Evolutionary conservation across 53 echinoderm and acorn worm species (phyloP), one percentile per base, ranked within the genome.

Genomic region (Actinopyga echinites): DNA sequence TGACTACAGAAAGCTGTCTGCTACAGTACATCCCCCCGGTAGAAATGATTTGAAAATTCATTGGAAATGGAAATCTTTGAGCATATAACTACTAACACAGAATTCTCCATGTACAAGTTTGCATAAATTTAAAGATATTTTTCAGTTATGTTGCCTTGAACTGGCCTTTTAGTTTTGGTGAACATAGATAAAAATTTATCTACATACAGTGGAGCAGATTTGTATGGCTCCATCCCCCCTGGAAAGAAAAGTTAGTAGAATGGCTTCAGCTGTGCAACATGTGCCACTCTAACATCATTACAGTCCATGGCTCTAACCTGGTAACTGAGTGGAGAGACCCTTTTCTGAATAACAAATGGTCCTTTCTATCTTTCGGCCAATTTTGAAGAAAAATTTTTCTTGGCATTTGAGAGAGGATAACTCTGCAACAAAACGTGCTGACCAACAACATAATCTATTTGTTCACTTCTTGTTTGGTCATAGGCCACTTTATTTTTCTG

Each of bases 291-390:
- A 34, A 35, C 33, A 6, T 68, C 33, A 33, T 35, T 34, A 12
- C 21, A 31, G 17, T 68, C 68, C 21, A 19, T 33, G 6, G 68
- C 32, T 68, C 32, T 68, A 34, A 68, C 33, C 21, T 36, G 33
- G 32, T 68, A 68, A 36, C 32, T 68, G 36, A 68, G 68, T 45
- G 74, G 74, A 23, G 74, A 74, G 45, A 45, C 45, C 52, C 42
- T 36, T 49, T 20, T 74, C 1, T 74, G 74, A 24, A 74, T 40
- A 24, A 43, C 44, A 44, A 74, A 74, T 74, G 49, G 74, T 24
- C 74, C 74, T 49, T 74, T 74, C 89, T 84, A 89, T 33, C 71
- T 84, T 8, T 79, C 84, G 21, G 89, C 80, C 8, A 89, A 65
- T 38, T 84, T 88, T 9, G 89, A 64, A 0, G 68, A 54, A 65